phyloP scores from a whole-genome alignment of 2,888 invertebrate species.

The Sialis fuliginosa region DNA sequence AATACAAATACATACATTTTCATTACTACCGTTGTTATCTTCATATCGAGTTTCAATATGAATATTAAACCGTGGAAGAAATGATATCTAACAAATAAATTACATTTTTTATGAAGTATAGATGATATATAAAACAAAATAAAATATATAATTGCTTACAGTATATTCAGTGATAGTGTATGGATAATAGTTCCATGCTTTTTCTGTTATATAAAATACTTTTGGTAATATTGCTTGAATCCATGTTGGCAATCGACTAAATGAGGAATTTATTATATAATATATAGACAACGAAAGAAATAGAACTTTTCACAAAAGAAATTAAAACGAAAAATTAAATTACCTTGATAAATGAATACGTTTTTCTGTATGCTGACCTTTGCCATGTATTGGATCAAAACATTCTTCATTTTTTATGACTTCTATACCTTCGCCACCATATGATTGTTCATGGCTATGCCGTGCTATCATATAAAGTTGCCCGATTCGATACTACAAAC shows the following conservation, averaged over 20 bases:
- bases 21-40: constrained; percentile 70
- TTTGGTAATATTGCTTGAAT: constrained; percentile 72
- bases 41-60: constrained; percentile 80
- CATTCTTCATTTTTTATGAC: constrained; percentile 71
- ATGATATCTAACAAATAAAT: constrained; percentile 59
- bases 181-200: constrained; percentile 91
- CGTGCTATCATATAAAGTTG: constrained; percentile 91
- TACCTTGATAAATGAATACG: constrained; percentile 78
- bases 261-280: background rate
- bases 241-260: constrained; percentile 81
- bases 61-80: constrained; percentile 70
- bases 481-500: constrained; percentile 67
- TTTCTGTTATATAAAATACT: constrained; percentile 84
- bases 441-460: constrained; percentile 81
- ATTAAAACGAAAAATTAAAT: constrained; percentile 5
- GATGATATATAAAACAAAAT: constrained; percentile 1
- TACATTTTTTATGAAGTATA: constrained; percentile 6
- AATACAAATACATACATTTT: constrained; percentile 52
- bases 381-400: constrained; percentile 59
- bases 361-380: constrained; percentile 81
- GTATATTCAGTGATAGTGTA: constrained; percentile 72
- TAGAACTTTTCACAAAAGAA: background rate
- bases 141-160: constrained; percentile 32
- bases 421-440: constrained; percentile 80
- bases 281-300: background rate